These are phyloP conservation scores for Entomobrya proxima DNA, from an alignment of 2,888 invertebrate genomes.

Conservation along the genomic window DNA sequence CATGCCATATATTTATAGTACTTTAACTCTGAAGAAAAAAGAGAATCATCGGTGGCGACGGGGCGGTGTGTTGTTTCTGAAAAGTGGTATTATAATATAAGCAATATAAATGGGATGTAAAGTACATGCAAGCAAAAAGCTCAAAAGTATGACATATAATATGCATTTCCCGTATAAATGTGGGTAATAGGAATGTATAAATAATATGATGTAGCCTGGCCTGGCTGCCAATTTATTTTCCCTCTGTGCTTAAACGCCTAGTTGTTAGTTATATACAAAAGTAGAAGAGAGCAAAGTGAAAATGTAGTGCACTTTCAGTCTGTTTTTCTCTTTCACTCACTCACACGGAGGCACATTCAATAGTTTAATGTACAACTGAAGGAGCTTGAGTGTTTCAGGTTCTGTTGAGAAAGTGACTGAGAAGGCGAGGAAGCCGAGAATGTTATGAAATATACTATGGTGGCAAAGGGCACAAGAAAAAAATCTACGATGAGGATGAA, in stretches of 20 bases:
- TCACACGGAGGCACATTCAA: background rate
- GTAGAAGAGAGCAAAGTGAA: background rate
- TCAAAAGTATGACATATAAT: no score
- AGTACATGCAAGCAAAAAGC: no score
- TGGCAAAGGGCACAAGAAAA: slow-evolving; percentile 3
- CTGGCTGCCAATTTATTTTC: no score
- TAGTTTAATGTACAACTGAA: background rate
- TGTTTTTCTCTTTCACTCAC: background rate
- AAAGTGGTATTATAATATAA: no score
- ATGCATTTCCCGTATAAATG: no score
- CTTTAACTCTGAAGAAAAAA: background rate
- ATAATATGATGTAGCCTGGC: no score
- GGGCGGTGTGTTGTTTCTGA: no score
- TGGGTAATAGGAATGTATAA: no score
- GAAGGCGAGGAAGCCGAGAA: background rate
- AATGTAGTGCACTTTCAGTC: background rate
- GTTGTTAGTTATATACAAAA: background rate
- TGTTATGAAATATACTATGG: slow-evolving; percentile 5
- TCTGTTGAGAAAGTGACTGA: background rate
- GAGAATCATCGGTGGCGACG: background rate
- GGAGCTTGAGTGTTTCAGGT: background rate
- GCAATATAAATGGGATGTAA: no score
- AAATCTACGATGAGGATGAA: slow-evolving; percentile 24
- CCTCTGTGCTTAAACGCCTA: background rate
- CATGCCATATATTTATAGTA: no score